Conservation (phyloP, 2,888 invertebrate genomes). For the Dolomedes plantarius region DNA sequence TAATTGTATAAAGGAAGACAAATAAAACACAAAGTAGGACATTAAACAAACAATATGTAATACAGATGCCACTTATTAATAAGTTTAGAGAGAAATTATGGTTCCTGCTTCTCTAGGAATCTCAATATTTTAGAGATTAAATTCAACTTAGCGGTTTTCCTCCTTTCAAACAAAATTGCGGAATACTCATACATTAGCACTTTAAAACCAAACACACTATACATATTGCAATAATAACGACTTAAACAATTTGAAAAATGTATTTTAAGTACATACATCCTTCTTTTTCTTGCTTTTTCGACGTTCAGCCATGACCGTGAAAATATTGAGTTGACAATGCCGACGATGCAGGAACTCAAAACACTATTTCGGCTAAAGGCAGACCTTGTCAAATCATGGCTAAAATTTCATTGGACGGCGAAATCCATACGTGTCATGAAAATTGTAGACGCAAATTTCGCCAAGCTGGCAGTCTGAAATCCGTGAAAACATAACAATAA, state of each 20-base stretch:
- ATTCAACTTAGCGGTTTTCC: no score
- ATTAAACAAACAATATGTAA: no score
- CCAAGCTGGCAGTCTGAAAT: neutral
- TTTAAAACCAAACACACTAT: neutral
- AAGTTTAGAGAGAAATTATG: no score
- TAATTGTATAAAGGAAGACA: no score
- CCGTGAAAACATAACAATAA: no score
- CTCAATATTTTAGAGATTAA: no score
- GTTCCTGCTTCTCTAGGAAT: no score
- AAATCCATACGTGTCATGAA: neutral
- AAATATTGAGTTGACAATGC: slow-evolving; percentile 29
- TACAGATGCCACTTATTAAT: no score
- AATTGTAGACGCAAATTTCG: neutral
- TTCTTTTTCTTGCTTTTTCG: slow-evolving; percentile 70
- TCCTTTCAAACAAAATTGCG: no score
- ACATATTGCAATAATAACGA: neutral
- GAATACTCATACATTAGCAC: neutral
- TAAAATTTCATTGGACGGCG: neutral
- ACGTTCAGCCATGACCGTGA: slow-evolving; percentile 66
- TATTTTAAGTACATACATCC: slow-evolving; percentile 47
- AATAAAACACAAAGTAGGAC: no score
- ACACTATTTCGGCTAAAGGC: neutral
- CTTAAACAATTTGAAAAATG: no score
- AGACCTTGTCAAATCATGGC: neutral
- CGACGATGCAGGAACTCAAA: neutral